These are phyloP conservation scores for Calephelis nemesis DNA, from an alignment of 1,140 invertebrate species.

Conservation along the genomic window DNA sequence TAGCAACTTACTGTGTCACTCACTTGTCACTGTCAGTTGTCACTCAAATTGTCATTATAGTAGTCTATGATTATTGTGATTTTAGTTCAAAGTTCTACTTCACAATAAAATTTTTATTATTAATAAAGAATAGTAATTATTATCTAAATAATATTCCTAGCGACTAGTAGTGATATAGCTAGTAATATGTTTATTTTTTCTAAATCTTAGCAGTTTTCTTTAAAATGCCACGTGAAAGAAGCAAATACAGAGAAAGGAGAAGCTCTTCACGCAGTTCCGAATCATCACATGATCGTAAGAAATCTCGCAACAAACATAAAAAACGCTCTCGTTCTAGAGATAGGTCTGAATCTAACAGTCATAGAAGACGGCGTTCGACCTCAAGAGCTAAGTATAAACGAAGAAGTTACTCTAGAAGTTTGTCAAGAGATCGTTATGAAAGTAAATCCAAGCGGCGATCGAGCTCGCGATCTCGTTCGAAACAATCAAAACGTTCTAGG, in stretches of 20 bases:
- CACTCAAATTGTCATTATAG: no score
- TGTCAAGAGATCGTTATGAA: constrained; percentile 62
- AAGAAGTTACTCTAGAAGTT: constrained; percentile 63
- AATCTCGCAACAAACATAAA: constrained; percentile 64
- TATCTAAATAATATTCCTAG: no score
- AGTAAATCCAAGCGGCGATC: constrained; percentile 53
- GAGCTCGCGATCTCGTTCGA: constrained; percentile 49
- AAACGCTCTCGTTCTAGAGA: constrained; percentile 58
- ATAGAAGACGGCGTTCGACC: constrained; percentile 53
- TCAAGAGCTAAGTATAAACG: constrained; percentile 50
- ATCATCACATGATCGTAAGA: constrained; percentile 65
- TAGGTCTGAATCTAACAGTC: constrained; percentile 54
- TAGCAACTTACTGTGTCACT: no score
- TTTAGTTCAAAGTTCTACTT: no score
- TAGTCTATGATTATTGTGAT: no score
- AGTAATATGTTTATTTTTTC: no score
- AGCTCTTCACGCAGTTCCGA: constrained; percentile 65
- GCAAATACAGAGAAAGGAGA: constrained; percentile 56
- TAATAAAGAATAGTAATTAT: no score
- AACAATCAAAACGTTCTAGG: constrained; percentile 47
- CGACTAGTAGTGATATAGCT: no score
- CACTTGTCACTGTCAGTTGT: no score
- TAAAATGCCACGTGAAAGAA: constrained; percentile 64
- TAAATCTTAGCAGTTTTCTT: no score
- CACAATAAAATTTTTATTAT: no score